Evolutionary conservation across 2,888 invertebrate genomes (phyloP), one percentile per base, ranked within the genome.

Genomic region (Eupithecia dodoneata): DNA sequence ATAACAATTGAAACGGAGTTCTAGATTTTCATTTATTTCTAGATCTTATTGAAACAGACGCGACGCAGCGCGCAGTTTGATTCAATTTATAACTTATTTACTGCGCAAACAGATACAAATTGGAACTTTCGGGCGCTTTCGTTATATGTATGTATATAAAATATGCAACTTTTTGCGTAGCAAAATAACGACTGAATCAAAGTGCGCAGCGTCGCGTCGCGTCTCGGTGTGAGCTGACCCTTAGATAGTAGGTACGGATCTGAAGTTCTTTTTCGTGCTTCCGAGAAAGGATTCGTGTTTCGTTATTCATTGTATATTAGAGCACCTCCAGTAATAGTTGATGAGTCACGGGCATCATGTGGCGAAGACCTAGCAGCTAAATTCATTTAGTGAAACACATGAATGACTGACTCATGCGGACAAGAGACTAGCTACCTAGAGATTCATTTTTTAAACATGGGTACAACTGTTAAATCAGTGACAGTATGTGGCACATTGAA

Each of bases 291-390:
- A 84, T 86, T 87, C 72, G 82, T 84, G 85, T 86, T 83, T 83
- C 83, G 85, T 86, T 87, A 88, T 85, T 76, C 76, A 80, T 85
- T 30, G 18, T 63, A 85, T 83, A 69, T 76, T 55, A 45, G 13
- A 59, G 15, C 10, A 73, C 30, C 49, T 13, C 30, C 47, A 30
- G 45, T 45, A 47, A 87, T 87, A 87, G 86, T 84, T 85, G 79
- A 85, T 88, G 90, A 90, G 84, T 89, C 87, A 90, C 84, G 77
- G 84, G 71, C 74, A 81, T 83, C 83, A 83, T 85, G 83, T 82
- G 84, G 78, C 63, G 42, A 74, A 63, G 77, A 78, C 76, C 82
- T 84, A 83, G 81, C 79, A 73, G 74, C 42, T 77, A 49, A 65
- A 77, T 77, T 74, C 80, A 82, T 74, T 75, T 76, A 80, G 81